Conservation (phyloP, 2,888 invertebrate species). For the Drosophila rubida region DNA sequence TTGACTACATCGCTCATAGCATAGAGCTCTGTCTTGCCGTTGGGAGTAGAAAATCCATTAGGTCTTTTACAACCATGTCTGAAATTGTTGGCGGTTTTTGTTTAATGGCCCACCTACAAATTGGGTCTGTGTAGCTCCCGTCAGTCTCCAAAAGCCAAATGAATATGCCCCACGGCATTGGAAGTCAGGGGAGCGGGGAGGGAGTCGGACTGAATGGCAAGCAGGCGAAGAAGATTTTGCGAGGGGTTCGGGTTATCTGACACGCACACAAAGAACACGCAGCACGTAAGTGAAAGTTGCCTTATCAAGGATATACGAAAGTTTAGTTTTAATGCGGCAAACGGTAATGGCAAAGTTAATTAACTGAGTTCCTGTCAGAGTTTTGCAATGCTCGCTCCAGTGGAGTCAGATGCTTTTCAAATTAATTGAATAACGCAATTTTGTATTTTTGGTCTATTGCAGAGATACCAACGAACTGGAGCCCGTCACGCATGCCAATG, state of each 20-base stretch:
- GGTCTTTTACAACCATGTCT: slow-evolving; percentile 8
- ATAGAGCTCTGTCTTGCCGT: slow-evolving; percentile 2
- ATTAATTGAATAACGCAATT: slow-evolving; percentile 43
- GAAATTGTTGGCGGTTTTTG: slow-evolving; percentile 13
- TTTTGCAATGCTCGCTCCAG: slow-evolving; percentile 5
- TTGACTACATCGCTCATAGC: slow-evolving; percentile 3
- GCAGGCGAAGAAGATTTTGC: background rate
- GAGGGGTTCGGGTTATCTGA: background rate
- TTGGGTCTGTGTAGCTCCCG: background rate
- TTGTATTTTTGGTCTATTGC: slow-evolving; percentile 55
- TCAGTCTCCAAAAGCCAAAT: slow-evolving; percentile 19
- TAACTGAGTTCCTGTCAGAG: slow-evolving; percentile 50
- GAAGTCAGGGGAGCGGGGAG: background rate
- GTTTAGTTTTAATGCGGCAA: slow-evolving; percentile 41
- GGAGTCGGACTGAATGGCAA: background rate
- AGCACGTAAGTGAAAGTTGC: slow-evolving; percentile 29
- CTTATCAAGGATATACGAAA: slow-evolving; percentile 32
- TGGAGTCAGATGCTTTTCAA: slow-evolving; percentile 24
- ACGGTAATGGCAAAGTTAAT: slow-evolving; percentile 62
- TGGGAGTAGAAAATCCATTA: slow-evolving; percentile 33
- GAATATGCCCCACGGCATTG: slow-evolving; percentile 21
- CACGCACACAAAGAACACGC: slow-evolving; percentile 29
- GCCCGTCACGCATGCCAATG: slow-evolving; percentile 88
- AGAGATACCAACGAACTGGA: slow-evolving; percentile 92
- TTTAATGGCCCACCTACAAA: background rate